Conservation (phyloP, 2,888 invertebrate species). For the Rhingia rostrata region DNA sequence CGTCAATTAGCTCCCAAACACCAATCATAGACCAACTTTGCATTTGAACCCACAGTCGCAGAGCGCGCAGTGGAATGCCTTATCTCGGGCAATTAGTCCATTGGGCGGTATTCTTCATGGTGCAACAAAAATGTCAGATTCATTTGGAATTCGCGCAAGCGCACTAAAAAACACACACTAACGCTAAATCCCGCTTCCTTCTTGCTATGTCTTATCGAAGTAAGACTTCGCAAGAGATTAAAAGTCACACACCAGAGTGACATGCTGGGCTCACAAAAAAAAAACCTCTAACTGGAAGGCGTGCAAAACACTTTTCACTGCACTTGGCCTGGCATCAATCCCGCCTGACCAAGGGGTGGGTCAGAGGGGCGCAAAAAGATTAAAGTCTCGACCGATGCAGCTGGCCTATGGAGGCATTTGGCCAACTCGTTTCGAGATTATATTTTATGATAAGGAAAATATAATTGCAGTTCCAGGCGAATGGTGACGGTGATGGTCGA, state of each 20-base stretch:
- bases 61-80: constrained; percentile 6
- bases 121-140: constrained; percentile 51
- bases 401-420: constrained; percentile 57
- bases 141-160: constrained; percentile 48
- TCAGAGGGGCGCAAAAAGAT: constrained; percentile 30
- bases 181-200: constrained; percentile 31
- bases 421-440: constrained; percentile 71
- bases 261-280: constrained; percentile 42
- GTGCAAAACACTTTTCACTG: constrained; percentile 41
- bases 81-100: constrained; percentile 68
- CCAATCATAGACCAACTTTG: constrained; percentile 47
- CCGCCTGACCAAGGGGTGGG: constrained; percentile 2
- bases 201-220: constrained; percentile 30
- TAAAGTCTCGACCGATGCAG: constrained; percentile 43
- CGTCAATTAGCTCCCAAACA: constrained; percentile 48
- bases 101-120: constrained; percentile 7
- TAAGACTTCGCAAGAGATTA: constrained; percentile 56
- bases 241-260: constrained; percentile 65
- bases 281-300: background rate
- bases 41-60: constrained; percentile 48
- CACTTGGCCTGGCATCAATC: constrained; percentile 60
- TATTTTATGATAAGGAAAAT: constrained; percentile 66
- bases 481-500: constrained; percentile 48
- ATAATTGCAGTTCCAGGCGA: constrained; percentile 67
- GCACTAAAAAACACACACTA: constrained; percentile 6